These are phyloP conservation scores for Drosophila sproati DNA, from an alignment of 1,140 invertebrate genomes.

Conservation along the genomic window DNA sequence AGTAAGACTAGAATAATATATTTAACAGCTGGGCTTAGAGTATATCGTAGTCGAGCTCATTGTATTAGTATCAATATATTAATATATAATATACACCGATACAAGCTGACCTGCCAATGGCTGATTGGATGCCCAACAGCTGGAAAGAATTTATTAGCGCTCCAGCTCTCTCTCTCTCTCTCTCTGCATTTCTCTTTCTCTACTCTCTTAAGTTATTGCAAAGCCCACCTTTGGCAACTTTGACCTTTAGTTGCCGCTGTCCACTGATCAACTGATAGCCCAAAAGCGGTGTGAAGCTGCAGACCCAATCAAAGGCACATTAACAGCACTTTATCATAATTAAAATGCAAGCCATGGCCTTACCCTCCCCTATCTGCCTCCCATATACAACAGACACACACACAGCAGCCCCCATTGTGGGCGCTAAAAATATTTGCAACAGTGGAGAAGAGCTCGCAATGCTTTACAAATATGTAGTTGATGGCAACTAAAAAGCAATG, in stretches of 20 bases:
- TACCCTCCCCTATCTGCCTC: not conserved
- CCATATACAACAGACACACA: not conserved
- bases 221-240: not conserved
- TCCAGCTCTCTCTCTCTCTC: too few relatives aligned
- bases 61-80: too few relatives aligned
- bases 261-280: conserved; percentile 8
- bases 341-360: conserved; percentile 33
- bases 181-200: not conserved
- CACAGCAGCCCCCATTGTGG: conserved; percentile 15
- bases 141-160: too few relatives aligned
- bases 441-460: conserved; percentile 3
- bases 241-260: conserved; percentile 7
- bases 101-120: too few relatives aligned
- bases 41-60: too few relatives aligned
- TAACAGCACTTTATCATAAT: conserved; percentile 48
- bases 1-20: too few relatives aligned
- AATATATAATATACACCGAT: too few relatives aligned
- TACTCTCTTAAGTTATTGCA: not conserved
- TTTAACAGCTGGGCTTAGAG: too few relatives aligned
- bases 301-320: conserved; percentile 38
- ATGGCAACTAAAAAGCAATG: conserved; percentile 2
- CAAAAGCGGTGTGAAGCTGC: conserved; percentile 1
- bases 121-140: too few relatives aligned
- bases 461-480: conserved; percentile 35
- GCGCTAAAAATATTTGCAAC: too few relatives aligned